Conservation (phyloP, 2,888 invertebrate genomes). For the Carcina quercana region DNA sequence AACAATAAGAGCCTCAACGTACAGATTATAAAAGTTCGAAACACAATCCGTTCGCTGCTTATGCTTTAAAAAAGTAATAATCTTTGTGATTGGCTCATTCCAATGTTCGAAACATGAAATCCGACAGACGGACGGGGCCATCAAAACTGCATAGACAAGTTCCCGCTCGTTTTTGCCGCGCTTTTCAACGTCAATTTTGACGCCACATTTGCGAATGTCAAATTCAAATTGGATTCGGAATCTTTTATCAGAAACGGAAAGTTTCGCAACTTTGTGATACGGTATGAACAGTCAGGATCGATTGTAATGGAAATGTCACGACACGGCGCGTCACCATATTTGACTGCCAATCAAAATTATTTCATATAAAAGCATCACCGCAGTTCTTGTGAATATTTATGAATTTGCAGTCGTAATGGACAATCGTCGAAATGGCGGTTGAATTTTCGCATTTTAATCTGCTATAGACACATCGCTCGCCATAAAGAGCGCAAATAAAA, state of each 20-base stretch:
- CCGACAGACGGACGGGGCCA: constrained; percentile 19
- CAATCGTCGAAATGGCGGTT: constrained; percentile 49
- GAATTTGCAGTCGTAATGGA: constrained; percentile 37
- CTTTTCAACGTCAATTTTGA: constrained; percentile 33
- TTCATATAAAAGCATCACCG: constrained; percentile 55
- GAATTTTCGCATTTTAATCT: constrained; percentile 49
- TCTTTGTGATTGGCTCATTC: constrained; percentile 38
- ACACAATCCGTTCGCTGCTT: constrained; percentile 5
- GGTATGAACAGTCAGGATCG: constrained; percentile 37
- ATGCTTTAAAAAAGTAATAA: constrained; percentile 34
- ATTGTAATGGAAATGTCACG: no score
- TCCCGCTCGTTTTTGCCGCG: constrained; percentile 44
- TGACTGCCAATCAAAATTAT: constrained; percentile 57
- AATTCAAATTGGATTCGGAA: constrained; percentile 29
- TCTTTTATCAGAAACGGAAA: constrained; percentile 17
- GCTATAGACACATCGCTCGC: constrained; percentile 34
- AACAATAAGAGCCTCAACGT: constrained; percentile 1
- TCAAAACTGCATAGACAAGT: constrained; percentile 60
- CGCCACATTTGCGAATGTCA: constrained; percentile 32
- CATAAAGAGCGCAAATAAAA: constrained; percentile 31
- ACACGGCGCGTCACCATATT: no score
- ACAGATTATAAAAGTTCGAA: constrained; percentile 11
- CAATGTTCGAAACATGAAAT: constrained; percentile 25
- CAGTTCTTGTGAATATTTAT: constrained; percentile 64
- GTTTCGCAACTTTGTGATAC: constrained; percentile 6